phyloP scores from a whole-genome alignment of 2,113 vertebrate species.

The Ammodytes dubius region DNA sequence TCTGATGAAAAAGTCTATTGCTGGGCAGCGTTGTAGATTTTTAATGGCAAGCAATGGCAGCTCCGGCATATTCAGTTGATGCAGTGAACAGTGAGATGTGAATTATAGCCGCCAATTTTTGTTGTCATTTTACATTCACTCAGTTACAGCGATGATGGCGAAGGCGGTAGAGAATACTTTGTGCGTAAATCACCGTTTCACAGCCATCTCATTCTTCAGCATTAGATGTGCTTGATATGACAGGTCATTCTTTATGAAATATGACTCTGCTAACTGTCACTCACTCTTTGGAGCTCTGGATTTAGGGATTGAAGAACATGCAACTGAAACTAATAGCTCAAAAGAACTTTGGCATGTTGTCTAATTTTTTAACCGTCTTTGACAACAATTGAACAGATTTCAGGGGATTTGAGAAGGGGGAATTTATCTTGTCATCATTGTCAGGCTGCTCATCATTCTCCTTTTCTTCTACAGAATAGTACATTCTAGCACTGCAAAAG shows the following conservation, averaged over 20 bases:
- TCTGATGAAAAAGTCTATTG: background rate
- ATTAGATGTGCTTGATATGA: constrained; percentile 53
- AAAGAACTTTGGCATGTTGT: background rate
- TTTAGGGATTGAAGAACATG: constrained; percentile 7
- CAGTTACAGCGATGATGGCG: constrained; percentile 37
- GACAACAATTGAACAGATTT: constrained; percentile 7
- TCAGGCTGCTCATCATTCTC: background rate
- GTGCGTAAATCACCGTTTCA: constrained; percentile 31
- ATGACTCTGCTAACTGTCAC: constrained; percentile 30
- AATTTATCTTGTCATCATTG: background rate
- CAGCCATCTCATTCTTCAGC: constrained; percentile 48
- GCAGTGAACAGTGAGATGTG: constrained; percentile 40
- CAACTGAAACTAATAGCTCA: background rate
- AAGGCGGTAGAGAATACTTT: constrained; percentile 9
- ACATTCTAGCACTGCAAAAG: background rate
- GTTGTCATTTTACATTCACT: constrained; percentile 56
- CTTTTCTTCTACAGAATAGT: background rate
- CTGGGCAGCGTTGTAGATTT: constrained; percentile 38
- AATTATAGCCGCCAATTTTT: constrained; percentile 64
- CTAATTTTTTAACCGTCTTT: background rate
- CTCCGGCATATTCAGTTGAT: constrained; percentile 38
- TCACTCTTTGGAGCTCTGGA: constrained; percentile 2
- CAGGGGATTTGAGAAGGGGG: constrained; percentile 2
- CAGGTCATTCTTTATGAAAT: constrained; percentile 51
- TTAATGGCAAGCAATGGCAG: constrained; percentile 57